Evolutionary conservation across 1,140 invertebrate species (phyloP).

Genomic region (Bombus vancouverensis): DNA sequence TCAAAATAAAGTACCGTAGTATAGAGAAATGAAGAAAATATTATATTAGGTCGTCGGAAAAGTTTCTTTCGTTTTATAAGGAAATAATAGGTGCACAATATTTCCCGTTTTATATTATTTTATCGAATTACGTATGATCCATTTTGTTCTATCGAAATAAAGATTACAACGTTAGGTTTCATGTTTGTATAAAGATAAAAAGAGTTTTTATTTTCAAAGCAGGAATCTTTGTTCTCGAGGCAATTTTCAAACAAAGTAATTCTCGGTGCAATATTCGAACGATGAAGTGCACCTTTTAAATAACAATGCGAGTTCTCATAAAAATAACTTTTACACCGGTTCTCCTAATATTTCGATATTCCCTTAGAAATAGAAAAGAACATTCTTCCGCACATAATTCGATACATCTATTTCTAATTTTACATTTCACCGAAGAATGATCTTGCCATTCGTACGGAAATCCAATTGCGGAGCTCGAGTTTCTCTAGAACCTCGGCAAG

Average conservation of each 20-base stretch:
- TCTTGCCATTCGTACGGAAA: not conserved
- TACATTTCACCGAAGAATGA: not conserved
- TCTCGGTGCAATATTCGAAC: not conserved
- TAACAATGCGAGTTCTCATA: not conserved
- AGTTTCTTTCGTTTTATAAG: too few species aligned
- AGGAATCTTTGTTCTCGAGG: too few species aligned
- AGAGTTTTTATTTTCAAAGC: not conserved
- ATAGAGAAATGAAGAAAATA: too few species aligned
- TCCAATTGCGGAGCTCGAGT: not conserved
- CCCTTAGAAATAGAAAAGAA: not conserved
- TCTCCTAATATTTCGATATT: constrained; percentile 1
- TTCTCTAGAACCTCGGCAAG: not conserved
- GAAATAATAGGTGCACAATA: too few species aligned
- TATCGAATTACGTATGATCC: too few species aligned
- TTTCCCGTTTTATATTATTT: too few species aligned
- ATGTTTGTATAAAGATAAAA: rapidly evolving
- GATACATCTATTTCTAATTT: not conserved
- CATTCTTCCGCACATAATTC: not conserved
- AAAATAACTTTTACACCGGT: not conserved
- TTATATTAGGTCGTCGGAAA: too few species aligned
- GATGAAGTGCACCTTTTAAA: not conserved
- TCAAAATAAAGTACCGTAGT: too few species aligned
- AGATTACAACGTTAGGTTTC: too few species aligned
- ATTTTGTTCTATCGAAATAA: too few species aligned
- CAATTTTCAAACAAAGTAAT: too few species aligned